These are phyloP conservation scores for Tenthredo notha DNA, from an alignment of 2,888 invertebrate species.

Conservation along the genomic window DNA sequence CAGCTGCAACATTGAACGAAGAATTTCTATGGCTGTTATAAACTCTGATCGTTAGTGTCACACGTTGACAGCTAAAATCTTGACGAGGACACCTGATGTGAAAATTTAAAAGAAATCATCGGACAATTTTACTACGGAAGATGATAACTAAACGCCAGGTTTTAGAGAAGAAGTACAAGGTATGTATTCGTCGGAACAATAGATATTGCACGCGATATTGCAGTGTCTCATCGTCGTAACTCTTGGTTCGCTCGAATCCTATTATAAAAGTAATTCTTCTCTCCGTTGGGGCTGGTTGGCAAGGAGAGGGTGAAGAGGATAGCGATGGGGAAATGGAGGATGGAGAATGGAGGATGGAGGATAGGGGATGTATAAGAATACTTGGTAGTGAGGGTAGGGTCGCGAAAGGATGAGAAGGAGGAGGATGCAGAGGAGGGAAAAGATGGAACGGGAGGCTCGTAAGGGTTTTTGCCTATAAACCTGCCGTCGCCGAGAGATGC, in stretches of 20 bases:
- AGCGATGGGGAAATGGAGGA: slow-evolving; percentile 50
- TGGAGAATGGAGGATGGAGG: slow-evolving; percentile 25
- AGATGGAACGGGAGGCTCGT: slow-evolving; percentile 37
- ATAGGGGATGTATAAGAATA: slow-evolving; percentile 48
- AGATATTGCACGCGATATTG: slow-evolving; percentile 52
- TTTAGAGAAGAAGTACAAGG: slow-evolving; percentile 44
- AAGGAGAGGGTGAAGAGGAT: slow-evolving; percentile 58
- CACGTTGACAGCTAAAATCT: neutral
- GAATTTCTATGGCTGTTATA: neutral
- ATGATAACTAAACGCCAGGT: neutral
- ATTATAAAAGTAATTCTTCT: slow-evolving; percentile 53
- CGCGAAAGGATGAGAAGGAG: neutral
- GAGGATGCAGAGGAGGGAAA: slow-evolving; percentile 26
- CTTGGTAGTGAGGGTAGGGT: slow-evolving; percentile 36
- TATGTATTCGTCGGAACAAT: slow-evolving; percentile 32
- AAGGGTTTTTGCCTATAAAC: slow-evolving; percentile 51
- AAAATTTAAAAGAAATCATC: slow-evolving; percentile 16
- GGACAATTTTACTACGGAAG: neutral
- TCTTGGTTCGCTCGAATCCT: slow-evolving; percentile 52
- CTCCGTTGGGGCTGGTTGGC: slow-evolving; percentile 50
- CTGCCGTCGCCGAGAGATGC: slow-evolving; percentile 55
- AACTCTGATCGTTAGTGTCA: neutral
- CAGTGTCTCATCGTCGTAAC: slow-evolving; percentile 50
- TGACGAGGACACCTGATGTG: neutral
- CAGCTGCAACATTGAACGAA: neutral